A percentile compares a stretch with the other conserved stretches of the same genome.
phyloP scores from a whole-genome alignment of 2,797 vertebrate species.

The Manis crassicaudata region DNA sequence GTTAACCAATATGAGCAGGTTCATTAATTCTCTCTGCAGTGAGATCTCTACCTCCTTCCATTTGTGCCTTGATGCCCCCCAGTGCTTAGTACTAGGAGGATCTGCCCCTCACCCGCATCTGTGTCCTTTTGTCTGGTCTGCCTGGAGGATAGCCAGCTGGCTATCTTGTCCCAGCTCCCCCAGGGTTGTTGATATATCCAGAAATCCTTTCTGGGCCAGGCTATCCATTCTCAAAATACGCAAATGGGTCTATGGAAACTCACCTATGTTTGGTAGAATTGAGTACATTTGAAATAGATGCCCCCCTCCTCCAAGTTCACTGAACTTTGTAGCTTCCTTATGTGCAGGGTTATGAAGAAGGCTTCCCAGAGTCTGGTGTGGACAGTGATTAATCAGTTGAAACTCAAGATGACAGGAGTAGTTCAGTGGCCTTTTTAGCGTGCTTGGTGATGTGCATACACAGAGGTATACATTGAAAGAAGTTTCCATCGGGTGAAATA shows the following conservation, averaged over 20 bases:
- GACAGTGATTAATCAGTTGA: rapidly evolving
- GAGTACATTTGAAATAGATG: too few species aligned
- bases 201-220: background rate
- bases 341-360: background rate
- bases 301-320: too few species aligned
- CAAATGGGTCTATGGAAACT: background rate
- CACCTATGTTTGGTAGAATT: background rate
- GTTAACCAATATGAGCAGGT: background rate
- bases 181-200: rapidly evolving
- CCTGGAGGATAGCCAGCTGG: background rate
- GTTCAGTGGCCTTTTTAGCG: rapidly evolving
- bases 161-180: background rate
- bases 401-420: rapidly evolving
- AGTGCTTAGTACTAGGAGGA: background rate
- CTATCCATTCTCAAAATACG: background rate
- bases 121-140: too few species aligned
- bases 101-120: rapidly evolving
- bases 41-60: background rate
- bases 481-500: too few species aligned
- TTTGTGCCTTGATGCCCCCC: too few species aligned
- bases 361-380: background rate
- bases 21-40: background rate
- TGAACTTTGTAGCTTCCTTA: too few species aligned
- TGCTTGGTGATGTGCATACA: too few species aligned
- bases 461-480: rapidly evolving